A percentile compares a stretch with the other conserved stretches of the same genome.
Evolutionary conservation across 2,113 vertebrate species (phyloP).

Genomic region (Mus spicilegus): DNA sequence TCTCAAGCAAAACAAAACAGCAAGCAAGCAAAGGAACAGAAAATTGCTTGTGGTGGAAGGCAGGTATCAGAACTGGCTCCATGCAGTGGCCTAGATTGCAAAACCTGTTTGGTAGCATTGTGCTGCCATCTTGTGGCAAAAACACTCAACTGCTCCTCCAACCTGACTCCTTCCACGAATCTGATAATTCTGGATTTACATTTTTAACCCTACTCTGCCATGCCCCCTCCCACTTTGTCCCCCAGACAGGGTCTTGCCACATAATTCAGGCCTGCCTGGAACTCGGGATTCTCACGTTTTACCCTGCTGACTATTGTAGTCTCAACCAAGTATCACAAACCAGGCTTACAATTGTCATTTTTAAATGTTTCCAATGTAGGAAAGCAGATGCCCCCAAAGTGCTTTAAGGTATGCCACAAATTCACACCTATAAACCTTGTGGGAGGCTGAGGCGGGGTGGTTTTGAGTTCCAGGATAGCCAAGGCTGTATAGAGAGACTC

Average conservation of each 20-base stretch:
- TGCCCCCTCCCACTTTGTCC: background rate
- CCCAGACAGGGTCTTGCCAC: background rate
- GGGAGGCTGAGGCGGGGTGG: background rate
- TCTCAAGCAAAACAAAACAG: background rate
- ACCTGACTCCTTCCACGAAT: background rate
- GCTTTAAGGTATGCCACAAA: background rate
- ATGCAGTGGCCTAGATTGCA: accelerated
- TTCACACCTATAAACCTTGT: too few relatives aligned
- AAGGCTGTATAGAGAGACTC: background rate
- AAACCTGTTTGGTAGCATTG: background rate
- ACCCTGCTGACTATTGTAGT: background rate
- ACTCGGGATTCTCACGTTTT: background rate
- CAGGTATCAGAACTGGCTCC: accelerated
- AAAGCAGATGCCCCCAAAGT: background rate
- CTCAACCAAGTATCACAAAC: background rate
- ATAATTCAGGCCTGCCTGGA: background rate
- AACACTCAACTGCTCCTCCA: background rate
- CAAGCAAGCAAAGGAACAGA: background rate
- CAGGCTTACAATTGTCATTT: background rate
- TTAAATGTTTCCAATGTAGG: background rate
- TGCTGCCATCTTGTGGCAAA: conserved; percentile 65
- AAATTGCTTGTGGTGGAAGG: background rate
- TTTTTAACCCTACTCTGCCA: background rate
- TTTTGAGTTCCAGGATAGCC: background rate
- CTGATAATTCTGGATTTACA: background rate